Percentiles rank a stretch among this genome's conserved stretches.
phyloP scores from a whole-genome alignment of 2,888 invertebrate species.

The Rhyacophila evoluta region DNA sequence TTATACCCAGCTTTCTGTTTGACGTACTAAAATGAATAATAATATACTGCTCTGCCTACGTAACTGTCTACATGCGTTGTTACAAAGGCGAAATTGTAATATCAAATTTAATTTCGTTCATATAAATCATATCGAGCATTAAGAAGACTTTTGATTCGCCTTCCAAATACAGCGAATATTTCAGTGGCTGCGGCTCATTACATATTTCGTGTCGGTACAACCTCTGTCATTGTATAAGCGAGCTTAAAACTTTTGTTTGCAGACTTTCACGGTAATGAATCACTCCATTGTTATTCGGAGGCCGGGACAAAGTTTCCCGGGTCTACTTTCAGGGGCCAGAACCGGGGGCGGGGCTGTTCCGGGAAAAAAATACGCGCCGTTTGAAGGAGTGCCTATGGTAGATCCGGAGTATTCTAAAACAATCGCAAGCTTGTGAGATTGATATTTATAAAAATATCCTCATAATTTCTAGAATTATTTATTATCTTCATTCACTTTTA shows the following conservation, averaged over 20 bases:
- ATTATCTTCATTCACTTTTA: too few relatives aligned
- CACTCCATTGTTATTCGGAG: conserved; percentile 46
- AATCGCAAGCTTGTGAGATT: background rate
- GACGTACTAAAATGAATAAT: too few relatives aligned
- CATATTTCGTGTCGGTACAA: conserved; percentile 22
- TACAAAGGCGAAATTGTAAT: background rate
- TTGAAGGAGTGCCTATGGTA: background rate
- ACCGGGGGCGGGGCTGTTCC: conserved; percentile 2
- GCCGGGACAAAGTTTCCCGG: conserved; percentile 21
- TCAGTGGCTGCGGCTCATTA: background rate
- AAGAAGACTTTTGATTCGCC: background rate
- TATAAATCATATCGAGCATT: background rate
- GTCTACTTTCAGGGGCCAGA: background rate
- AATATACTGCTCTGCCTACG: too few relatives aligned
- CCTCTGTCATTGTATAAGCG: conserved; percentile 28
- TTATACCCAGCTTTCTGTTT: too few relatives aligned
- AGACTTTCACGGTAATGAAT: conserved; percentile 50
- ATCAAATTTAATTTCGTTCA: conserved; percentile 1
- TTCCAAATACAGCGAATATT: conserved; percentile 8
- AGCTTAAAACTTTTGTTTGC: conserved; percentile 47
- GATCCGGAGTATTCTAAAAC: background rate
- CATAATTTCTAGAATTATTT: too few relatives aligned
- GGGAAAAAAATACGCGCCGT: conserved; percentile 3
- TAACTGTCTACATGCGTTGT: background rate
- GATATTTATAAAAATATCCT: too few relatives aligned